A percentile compares a stretch with the other conserved stretches of the same genome.
phyloP scores from a whole-genome alignment of 2,888 invertebrate genomes.

The Hoplodrina ambigua region DNA sequence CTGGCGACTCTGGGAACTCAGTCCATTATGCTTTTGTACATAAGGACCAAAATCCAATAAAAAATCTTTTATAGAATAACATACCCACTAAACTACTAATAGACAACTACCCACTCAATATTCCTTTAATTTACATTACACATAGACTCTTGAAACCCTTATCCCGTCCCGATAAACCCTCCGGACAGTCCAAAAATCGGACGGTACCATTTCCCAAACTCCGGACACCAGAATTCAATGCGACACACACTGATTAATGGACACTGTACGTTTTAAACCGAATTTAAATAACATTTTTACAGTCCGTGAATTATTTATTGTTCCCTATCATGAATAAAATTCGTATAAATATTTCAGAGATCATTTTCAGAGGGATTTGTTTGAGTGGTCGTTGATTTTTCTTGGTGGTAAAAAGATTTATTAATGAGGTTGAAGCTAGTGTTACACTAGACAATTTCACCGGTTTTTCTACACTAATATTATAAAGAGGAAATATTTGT shows the following conservation, averaged over 20 bases:
- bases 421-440: no score
- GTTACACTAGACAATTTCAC: no score
- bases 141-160: slow-evolving; percentile 21
- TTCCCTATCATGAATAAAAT: slow-evolving; percentile 65
- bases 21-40: background rate
- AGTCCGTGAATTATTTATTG: slow-evolving; percentile 76
- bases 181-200: slow-evolving; percentile 41
- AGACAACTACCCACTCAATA: slow-evolving; percentile 11
- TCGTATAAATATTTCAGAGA: slow-evolving; percentile 63
- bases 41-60: background rate
- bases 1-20: no score
- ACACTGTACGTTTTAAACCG: slow-evolving; percentile 68
- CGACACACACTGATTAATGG: slow-evolving; percentile 70
- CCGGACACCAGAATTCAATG: slow-evolving; percentile 50
- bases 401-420: background rate
- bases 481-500: no score
- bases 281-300: slow-evolving; percentile 77
- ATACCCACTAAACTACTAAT: background rate
- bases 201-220: slow-evolving; percentile 33
- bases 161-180: slow-evolving; percentile 30
- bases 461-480: no score
- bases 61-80: background rate
- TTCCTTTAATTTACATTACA: slow-evolving; percentile 33
- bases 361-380: slow-evolving; percentile 35
- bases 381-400: slow-evolving; percentile 26